A percentile compares a stretch with the other conserved stretches of the same genome.
phyloP scores from a whole-genome alignment of 2,113 vertebrate species.

The Machaerirhynchus nigripectus region DNA sequence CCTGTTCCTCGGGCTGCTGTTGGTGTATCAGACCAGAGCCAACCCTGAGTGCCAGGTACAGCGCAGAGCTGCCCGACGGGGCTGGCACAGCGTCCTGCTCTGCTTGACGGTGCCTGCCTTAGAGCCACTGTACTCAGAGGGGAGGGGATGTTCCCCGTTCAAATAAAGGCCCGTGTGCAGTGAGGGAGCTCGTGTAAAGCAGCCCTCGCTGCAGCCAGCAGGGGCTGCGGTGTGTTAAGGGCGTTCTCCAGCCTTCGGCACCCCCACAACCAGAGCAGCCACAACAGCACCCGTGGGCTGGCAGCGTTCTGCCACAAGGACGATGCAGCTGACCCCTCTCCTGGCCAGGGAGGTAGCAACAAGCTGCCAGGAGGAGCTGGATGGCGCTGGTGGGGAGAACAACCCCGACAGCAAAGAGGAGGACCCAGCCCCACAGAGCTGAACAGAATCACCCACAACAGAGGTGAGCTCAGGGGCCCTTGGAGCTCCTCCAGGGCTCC shows the following conservation, averaged over 20 bases:
- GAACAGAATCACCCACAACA: conserved; percentile 85
- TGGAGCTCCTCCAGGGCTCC: not conserved
- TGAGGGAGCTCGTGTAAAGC: not conserved
- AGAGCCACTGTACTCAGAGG: not conserved
- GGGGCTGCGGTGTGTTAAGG: conserved; percentile 89
- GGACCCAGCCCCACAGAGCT: conserved; percentile 58
- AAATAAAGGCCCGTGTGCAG: not conserved
- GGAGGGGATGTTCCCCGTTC: not conserved
- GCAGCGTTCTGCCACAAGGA: conserved; percentile 84
- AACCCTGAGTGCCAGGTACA: not conserved
- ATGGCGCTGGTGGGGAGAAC: conserved; percentile 82
- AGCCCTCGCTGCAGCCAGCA: conserved; percentile 74
- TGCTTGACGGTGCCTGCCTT: not conserved
- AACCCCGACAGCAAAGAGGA: conserved; percentile 86
- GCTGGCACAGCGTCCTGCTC: not conserved
- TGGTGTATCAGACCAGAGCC: not conserved
- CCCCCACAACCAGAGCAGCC: conserved; percentile 83
- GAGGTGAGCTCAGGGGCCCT: conserved; percentile 61
- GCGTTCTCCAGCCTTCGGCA: conserved; percentile 89
- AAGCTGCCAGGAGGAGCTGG: conserved; percentile 87
- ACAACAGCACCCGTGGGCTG: conserved; percentile 86
- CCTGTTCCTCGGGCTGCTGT: not conserved
- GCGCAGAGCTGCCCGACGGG: fast-evolving
- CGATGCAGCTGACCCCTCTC: conserved; percentile 71
- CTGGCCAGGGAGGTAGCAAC: conserved; percentile 75